Evolutionary conservation across 2,797 vertebrate species (phyloP).

Genomic region (Aplochiton taeniatus): DNA sequence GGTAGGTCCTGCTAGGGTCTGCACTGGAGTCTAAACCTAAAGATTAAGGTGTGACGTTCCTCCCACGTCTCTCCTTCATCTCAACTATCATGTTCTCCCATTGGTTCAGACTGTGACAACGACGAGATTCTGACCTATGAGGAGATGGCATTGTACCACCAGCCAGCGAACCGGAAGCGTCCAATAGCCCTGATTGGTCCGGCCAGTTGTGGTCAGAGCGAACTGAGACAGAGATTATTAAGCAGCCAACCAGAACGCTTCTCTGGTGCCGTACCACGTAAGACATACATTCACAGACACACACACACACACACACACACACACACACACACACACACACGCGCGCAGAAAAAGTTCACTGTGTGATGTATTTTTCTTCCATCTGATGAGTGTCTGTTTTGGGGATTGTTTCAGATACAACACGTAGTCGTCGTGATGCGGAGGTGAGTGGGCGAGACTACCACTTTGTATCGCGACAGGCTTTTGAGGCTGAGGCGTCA

Average conservation of each 20-base stretch:
- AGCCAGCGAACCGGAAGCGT: slow-evolving; percentile 93
- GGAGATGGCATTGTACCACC: slow-evolving; percentile 98
- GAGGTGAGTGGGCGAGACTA: slow-evolving; percentile 92
- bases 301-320: background rate
- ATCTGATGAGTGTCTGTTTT: too few species aligned
- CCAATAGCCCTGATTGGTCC: slow-evolving; percentile 94
- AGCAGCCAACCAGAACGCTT: slow-evolving; percentile 88
- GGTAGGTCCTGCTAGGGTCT: slow-evolving; percentile 64
- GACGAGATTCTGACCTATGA: slow-evolving; percentile 97
- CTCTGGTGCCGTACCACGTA: slow-evolving; percentile 89
- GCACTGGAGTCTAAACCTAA: background rate
- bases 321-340: background rate
- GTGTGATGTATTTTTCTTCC: background rate
- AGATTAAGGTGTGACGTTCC: background rate
- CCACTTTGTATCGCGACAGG: slow-evolving; percentile 91
- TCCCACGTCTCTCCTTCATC: background rate
- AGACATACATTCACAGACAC: slow-evolving; percentile 49
- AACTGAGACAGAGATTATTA: slow-evolving; percentile 88
- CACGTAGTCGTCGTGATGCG: slow-evolving; percentile 86
- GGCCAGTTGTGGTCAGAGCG: slow-evolving; percentile 88
- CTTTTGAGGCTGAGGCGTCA: slow-evolving; percentile 87
- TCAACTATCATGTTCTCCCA: background rate
- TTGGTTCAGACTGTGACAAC: slow-evolving; percentile 84
- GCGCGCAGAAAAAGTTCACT: background rate
- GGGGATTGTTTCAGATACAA: slow-evolving; percentile 81